Evolutionary conservation across 2,888 invertebrate species (phyloP).

Genomic region (Parnassius mnemosyne): DNA sequence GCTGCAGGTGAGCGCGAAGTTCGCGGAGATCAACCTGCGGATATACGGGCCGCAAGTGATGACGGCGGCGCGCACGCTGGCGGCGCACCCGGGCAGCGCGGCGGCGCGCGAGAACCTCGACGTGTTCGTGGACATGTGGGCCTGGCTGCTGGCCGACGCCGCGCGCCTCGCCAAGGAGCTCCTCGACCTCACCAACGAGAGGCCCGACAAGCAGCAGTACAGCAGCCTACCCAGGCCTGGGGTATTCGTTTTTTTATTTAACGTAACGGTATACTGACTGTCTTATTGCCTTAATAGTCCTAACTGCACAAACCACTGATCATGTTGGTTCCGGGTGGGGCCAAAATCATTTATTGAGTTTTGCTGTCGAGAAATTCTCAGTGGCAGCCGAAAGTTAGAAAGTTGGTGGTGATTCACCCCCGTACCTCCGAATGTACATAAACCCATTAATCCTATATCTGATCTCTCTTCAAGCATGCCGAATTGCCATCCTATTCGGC

Average conservation of each 20-base stretch:
- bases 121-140: constrained; percentile 97
- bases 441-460: too few relatives aligned
- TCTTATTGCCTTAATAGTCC: too few relatives aligned
- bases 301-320: too few relatives aligned
- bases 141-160: constrained; percentile 95
- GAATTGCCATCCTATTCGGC: too few relatives aligned
- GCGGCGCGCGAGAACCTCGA: constrained; percentile 98
- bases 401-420: too few relatives aligned
- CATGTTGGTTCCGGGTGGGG: too few relatives aligned
- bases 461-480: too few relatives aligned
- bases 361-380: too few relatives aligned
- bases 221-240: constrained; percentile 97
- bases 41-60: constrained; percentile 97
- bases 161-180: constrained; percentile 94
- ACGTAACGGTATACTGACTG: too few relatives aligned
- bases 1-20: constrained; percentile 96
- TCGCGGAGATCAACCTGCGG: constrained; percentile 96
- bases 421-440: too few relatives aligned
- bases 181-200: constrained; percentile 86
- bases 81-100: constrained; percentile 94
- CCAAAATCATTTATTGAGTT: too few relatives aligned
- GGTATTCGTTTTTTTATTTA: constrained; percentile 68
- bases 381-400: too few relatives aligned
- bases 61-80: constrained; percentile 95
- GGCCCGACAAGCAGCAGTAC: constrained; percentile 82